Conservation (phyloP, 64 coral and sea anemone species). For the Catalaphyllia jardinei region DNA sequence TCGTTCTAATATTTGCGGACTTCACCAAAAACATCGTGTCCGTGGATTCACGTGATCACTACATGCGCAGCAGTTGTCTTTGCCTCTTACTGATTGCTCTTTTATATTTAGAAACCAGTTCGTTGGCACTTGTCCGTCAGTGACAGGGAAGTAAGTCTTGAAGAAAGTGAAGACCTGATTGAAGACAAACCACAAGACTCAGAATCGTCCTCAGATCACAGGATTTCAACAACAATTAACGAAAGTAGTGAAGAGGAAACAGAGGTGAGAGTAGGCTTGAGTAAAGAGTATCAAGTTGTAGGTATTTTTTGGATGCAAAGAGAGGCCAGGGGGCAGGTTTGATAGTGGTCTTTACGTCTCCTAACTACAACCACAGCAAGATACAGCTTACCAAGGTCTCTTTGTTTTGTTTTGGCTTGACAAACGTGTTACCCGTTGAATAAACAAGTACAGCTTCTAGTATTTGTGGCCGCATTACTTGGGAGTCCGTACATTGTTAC, state of each 20-base stretch:
- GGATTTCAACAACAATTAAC: not conserved
- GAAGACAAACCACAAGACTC: not conserved
- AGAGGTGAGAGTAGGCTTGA: slow-evolving; percentile 2
- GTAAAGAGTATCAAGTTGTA: not conserved
- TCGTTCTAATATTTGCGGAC: too few species aligned
- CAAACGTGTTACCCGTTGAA: too few species aligned
- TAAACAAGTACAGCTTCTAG: too few species aligned
- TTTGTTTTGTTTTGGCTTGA: too few species aligned
- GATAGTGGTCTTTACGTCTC: too few species aligned
- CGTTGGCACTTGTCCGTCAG: not conserved
- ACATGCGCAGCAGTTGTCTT: not conserved
- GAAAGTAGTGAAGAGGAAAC: not conserved
- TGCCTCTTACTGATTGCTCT: not conserved
- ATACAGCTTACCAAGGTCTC: too few species aligned
- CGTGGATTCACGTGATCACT: not conserved
- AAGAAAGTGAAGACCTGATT: not conserved
- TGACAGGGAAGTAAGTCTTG: slow-evolving; percentile 26
- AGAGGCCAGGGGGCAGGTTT: too few species aligned
- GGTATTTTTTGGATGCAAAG: not conserved
- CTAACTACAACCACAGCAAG: too few species aligned
- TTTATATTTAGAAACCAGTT: not conserved
- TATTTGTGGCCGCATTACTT: not conserved
- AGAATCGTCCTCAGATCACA: not conserved
- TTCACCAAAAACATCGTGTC: too few species aligned
- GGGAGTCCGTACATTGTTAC: not conserved